phyloP scores from a whole-genome alignment of 2,113 vertebrate genomes.

The Catharus fuscescens region DNA sequence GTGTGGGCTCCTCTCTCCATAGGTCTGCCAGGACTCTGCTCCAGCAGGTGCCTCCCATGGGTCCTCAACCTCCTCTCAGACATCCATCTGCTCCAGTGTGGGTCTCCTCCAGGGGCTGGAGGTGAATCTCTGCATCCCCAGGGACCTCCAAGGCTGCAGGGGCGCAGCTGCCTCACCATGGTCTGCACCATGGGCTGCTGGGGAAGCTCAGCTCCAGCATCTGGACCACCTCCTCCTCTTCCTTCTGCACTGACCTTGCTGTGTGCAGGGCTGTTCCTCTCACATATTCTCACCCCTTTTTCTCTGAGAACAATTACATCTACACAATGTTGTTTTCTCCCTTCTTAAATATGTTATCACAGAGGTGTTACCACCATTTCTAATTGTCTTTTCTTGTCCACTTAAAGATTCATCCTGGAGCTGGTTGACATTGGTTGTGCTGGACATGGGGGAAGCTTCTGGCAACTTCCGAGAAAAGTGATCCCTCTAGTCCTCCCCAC shows the following conservation, averaged over 20 bases:
- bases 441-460: background rate
- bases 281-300: accelerated
- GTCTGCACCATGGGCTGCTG: accelerated
- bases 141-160: background rate
- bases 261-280: background rate
- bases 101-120: accelerated
- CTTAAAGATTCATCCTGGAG: background rate
- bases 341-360: background rate
- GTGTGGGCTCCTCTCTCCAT: background rate
- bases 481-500: background rate
- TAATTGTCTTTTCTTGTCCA: background rate
- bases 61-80: background rate
- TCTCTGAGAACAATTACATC: background rate
- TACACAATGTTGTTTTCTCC: background rate
- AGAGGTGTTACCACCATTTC: background rate
- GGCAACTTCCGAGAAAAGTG: background rate
- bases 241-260: background rate
- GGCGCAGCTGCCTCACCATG: too few relatives aligned
- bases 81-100: background rate
- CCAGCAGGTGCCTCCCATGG: accelerated
- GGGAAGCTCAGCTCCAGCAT: accelerated
- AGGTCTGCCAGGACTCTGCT: background rate
- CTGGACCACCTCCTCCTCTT: background rate
- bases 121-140: background rate
- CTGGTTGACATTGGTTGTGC: background rate